Conservation (phyloP, 2,888 invertebrate species). For the Hydroisotoma schaefferi region DNA sequence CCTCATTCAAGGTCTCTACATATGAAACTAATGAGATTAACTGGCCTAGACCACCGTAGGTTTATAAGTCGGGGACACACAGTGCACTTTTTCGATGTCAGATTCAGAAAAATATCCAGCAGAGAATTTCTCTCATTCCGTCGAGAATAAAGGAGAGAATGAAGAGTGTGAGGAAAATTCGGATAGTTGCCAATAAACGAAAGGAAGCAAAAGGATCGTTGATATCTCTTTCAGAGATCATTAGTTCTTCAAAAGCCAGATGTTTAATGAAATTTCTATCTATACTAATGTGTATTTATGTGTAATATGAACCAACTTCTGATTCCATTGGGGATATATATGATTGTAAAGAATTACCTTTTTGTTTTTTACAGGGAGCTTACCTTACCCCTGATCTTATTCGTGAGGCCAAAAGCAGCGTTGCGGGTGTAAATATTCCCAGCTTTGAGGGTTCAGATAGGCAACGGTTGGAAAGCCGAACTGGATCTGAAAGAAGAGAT, state of each 20-base stretch:
- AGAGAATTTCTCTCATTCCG: too few relatives aligned
- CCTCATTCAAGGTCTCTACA: too few relatives aligned
- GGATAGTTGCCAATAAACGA: conserved; percentile 24
- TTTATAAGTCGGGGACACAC: too few relatives aligned
- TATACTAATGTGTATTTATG: background rate
- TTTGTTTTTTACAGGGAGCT: background rate
- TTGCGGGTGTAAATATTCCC: too few relatives aligned
- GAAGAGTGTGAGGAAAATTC: conserved; percentile 16
- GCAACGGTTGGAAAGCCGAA: background rate
- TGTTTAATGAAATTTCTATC: background rate
- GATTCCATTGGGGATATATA: background rate
- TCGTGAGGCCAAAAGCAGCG: conserved; percentile 32
- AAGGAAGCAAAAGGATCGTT: conserved; percentile 5
- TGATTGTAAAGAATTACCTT: too few relatives aligned
- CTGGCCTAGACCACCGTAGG: too few relatives aligned
- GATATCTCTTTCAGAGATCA: conserved; percentile 6
- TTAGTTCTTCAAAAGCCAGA: conserved; percentile 10
- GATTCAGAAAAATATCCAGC: too few relatives aligned
- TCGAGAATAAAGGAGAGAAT: conserved; percentile 13
- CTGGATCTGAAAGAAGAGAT: background rate
- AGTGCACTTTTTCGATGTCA: too few relatives aligned
- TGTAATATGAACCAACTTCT: background rate
- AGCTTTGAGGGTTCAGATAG: background rate
- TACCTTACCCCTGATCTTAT: conserved; percentile 44
- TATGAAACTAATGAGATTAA: too few relatives aligned